These are phyloP conservation scores for Tupaia tana DNA, from an alignment of 2,113 vertebrate species.

Conservation along the genomic window DNA sequence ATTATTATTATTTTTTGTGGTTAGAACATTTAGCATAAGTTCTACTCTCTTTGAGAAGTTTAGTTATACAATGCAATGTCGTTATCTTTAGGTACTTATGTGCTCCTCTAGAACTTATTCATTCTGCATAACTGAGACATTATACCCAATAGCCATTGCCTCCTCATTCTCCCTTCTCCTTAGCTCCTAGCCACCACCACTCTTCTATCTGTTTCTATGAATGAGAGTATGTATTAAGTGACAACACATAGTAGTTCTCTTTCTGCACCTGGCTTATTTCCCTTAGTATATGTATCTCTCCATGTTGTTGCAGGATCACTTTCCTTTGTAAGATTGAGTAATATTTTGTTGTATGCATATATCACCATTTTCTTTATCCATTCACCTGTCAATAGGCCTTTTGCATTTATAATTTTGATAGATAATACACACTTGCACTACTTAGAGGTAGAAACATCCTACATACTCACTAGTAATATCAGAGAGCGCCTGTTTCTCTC, in stretches of 20 bases:
- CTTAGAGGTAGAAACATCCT: not conserved
- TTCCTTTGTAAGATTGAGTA: not conserved
- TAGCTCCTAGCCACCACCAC: not conserved
- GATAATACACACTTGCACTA: not conserved
- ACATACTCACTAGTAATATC: not conserved
- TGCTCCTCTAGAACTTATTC: not conserved
- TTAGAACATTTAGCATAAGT: not conserved
- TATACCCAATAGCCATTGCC: not conserved
- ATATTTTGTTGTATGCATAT: not conserved
- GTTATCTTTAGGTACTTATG: not conserved
- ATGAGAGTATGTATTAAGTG: not conserved
- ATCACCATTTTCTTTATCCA: not conserved
- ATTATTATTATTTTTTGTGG: not conserved
- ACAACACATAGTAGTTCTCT: not conserved
- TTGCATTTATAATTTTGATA: not conserved
- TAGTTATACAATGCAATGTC: not conserved
- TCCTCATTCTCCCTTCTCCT: not conserved
- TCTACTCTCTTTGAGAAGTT: not conserved
- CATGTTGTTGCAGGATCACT: not conserved
- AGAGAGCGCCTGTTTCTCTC: not conserved
- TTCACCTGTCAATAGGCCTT: not conserved
- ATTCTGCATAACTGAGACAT: not conserved
- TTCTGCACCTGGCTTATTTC: not conserved
- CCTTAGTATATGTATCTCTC: not conserved
- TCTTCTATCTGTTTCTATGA: not conserved